These are phyloP conservation scores for Probaryconus sp. DNA, from an alignment of 1,140 invertebrate genomes.

Conservation along the genomic window DNA sequence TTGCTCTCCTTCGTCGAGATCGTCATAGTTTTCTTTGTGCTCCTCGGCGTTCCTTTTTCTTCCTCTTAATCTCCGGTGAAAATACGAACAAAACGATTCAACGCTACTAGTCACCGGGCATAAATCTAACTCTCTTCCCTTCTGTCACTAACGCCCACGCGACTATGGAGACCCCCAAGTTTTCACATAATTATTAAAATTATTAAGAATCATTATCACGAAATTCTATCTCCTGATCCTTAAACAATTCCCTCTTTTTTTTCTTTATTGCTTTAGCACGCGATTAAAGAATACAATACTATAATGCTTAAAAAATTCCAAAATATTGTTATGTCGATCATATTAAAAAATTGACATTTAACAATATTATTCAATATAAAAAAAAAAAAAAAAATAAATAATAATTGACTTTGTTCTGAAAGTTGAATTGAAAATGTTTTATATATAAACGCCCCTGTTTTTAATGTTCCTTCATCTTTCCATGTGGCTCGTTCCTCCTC, in stretches of 20 bases:
- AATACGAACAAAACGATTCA: slow-evolving; percentile 67
- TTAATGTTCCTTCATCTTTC: slow-evolving; percentile 49
- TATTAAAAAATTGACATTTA: no score
- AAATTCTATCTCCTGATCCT: no score
- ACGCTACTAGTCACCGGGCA: slow-evolving; percentile 59
- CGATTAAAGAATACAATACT: no score
- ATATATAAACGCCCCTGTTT: slow-evolving; percentile 44
- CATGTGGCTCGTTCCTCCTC: slow-evolving; percentile 45
- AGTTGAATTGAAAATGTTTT: no score
- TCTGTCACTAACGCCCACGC: slow-evolving; percentile 52
- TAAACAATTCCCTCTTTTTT: no score
- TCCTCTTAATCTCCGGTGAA: slow-evolving; percentile 35
- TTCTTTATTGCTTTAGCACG: no score
- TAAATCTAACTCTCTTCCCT: slow-evolving; percentile 68
- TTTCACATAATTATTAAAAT: slow-evolving; percentile 4
- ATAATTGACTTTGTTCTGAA: slow-evolving; percentile 38
- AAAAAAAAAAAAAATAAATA: no score
- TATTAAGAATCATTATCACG: no score
- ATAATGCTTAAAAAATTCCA: no score
- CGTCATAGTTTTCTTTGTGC: slow-evolving; percentile 40
- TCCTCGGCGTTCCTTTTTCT: slow-evolving; percentile 32
- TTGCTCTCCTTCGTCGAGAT: slow-evolving; percentile 20
- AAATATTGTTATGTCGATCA: no score
- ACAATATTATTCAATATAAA: no score
- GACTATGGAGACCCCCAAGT: slow-evolving; percentile 3